These are phyloP conservation scores for Xylota sylvarum DNA, from an alignment of 2,888 invertebrate genomes.

Conservation along the genomic window DNA sequence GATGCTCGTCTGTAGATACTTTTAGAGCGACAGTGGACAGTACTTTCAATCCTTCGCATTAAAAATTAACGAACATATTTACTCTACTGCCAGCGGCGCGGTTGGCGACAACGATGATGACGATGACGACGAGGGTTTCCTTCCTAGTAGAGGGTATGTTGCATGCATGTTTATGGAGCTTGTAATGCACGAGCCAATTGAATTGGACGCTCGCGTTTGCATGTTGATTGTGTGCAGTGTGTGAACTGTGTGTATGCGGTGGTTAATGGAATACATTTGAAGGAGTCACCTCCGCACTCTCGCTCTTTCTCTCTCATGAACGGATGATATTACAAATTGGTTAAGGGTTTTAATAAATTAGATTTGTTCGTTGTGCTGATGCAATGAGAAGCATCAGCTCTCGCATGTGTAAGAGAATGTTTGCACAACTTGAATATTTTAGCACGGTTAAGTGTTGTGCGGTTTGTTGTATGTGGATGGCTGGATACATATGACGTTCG, in stretches of 20 bases:
- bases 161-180: constrained; percentile 65
- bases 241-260: constrained; percentile 31
- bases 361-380: constrained; percentile 68
- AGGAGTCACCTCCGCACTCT: constrained; percentile 68
- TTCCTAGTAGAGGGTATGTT: constrained; percentile 32
- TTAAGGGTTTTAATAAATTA: constrained; percentile 77
- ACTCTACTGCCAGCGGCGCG: constrained; percentile 41
- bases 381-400: constrained; percentile 42
- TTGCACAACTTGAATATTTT: constrained; percentile 53
- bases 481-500: constrained; percentile 6
- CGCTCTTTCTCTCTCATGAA: not conserved
- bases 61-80: constrained; percentile 75
- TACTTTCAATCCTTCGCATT: constrained; percentile 72
- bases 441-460: constrained; percentile 59
- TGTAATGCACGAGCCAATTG: constrained; percentile 77
- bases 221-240: constrained; percentile 32
- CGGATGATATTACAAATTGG: constrained; percentile 76
- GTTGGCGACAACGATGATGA: constrained; percentile 10
- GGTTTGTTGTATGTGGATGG: constrained; percentile 16
- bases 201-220: constrained; percentile 60
- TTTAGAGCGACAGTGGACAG: constrained; percentile 60
- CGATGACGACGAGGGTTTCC: constrained; percentile 39
- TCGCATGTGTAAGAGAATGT: constrained; percentile 11
- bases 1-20: constrained; percentile 32
- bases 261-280: constrained; percentile 70